Evolutionary conservation across 2,888 invertebrate genomes (phyloP).

Genomic region (Melolontha melolontha): DNA sequence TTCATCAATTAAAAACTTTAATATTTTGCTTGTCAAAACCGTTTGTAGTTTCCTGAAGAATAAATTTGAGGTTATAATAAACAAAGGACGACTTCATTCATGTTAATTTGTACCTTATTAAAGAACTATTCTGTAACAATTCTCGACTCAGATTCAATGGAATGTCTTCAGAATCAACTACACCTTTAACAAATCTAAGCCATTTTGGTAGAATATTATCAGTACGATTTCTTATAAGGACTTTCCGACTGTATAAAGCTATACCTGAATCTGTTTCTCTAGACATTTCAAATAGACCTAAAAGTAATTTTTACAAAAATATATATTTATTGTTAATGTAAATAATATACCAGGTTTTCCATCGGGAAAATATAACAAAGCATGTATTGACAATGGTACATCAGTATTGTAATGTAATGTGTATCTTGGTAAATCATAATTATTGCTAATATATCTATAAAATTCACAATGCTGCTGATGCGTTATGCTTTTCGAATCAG

Average conservation of each 20-base stretch:
- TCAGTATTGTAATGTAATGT: constrained; percentile 93
- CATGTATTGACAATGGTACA: constrained; percentile 90
- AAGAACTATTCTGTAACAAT: constrained; percentile 90
- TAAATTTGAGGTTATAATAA: constrained; percentile 15
- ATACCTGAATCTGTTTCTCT: constrained; percentile 88
- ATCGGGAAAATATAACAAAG: constrained; percentile 94
- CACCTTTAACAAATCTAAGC: constrained; percentile 96
- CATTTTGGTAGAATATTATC: constrained; percentile 94
- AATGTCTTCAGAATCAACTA: constrained; percentile 98
- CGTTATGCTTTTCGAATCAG: constrained; percentile 89
- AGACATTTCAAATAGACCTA: constrained; percentile 88
- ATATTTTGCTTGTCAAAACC: constrained; percentile 84
- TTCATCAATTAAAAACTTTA: constrained; percentile 88
- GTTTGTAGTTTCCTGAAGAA: constrained; percentile 79
- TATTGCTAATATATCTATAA: constrained; percentile 88
- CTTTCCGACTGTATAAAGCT: constrained; percentile 90
- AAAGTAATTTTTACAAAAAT: not conserved
- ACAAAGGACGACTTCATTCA: not conserved
- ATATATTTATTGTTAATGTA: not conserved
- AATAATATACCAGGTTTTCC: constrained; percentile 69
- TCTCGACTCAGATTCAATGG: constrained; percentile 97
- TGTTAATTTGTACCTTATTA: constrained; percentile 77
- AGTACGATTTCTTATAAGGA: constrained; percentile 91
- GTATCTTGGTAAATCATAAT: constrained; percentile 90
- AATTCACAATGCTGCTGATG: constrained; percentile 92